phyloP scores from a whole-genome alignment of 2,113 vertebrate genomes.

The Azemiops feae region DNA sequence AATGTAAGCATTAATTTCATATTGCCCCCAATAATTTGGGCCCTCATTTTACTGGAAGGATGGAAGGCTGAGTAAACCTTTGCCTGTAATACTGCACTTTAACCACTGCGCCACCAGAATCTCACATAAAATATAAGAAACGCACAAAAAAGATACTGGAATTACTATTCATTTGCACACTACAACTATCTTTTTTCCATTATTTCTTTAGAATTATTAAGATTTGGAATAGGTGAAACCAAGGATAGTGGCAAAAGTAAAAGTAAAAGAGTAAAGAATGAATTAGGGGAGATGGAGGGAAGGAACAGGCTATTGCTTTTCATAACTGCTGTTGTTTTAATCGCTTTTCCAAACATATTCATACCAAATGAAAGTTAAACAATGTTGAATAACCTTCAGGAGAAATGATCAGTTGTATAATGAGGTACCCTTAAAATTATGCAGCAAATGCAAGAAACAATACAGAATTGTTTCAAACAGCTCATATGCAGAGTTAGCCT shows the following conservation, averaged over 20 bases:
- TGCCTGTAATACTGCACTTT: neutral
- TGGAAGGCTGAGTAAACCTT: neutral
- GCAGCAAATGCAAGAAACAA: neutral
- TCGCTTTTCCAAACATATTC: neutral
- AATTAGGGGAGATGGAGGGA: neutral
- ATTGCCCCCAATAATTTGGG: neutral
- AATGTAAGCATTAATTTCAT: neutral
- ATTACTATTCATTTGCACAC: neutral
- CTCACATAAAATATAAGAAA: neutral
- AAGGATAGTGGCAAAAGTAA: neutral
- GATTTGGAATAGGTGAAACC: neutral
- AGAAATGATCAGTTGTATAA: conserved; percentile 30
- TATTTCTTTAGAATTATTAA: neutral
- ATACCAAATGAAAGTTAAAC: neutral
- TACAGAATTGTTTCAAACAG: neutral
- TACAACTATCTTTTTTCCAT: neutral
- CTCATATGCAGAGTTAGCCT: conserved; percentile 1
- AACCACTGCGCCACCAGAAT: neutral
- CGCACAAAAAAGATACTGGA: neutral
- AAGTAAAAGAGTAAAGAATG: neutral
- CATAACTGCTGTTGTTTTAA: neutral
- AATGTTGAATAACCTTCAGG: neutral
- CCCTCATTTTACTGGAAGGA: neutral
- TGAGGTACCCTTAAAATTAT: neutral
- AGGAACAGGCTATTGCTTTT: neutral